Conservation (phyloP, 2,113 vertebrate genomes). For the Arvicanthis niloticus region DNA sequence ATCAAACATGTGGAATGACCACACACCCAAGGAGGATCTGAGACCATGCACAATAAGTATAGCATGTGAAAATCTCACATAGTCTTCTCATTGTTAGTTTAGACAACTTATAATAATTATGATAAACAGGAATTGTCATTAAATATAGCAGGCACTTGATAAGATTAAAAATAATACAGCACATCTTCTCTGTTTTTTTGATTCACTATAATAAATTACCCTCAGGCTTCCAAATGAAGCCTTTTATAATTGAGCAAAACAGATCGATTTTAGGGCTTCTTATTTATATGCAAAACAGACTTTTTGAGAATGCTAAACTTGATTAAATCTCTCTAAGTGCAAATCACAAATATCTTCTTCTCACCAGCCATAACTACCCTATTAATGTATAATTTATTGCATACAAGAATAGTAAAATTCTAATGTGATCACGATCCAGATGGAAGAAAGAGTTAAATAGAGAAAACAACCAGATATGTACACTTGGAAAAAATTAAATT, state of each 20-base stretch:
- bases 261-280: conserved; percentile 86
- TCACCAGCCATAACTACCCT: conserved; percentile 80
- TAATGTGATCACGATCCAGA: conserved; percentile 79
- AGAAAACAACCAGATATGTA: conserved; percentile 55
- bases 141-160: conserved; percentile 86
- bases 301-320: conserved; percentile 85
- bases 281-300: conserved; percentile 87
- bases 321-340: conserved; percentile 86
- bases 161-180: conserved; percentile 86
- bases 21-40: neutral
- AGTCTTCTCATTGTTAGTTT: conserved; percentile 84
- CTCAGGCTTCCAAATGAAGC: conserved; percentile 82
- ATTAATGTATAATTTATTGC: conserved; percentile 87
- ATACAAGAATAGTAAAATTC: conserved; percentile 79
- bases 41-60: conserved; percentile 53
- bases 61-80: conserved; percentile 65
- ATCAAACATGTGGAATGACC: neutral
- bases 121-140: conserved; percentile 88
- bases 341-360: conserved; percentile 85
- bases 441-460: conserved; percentile 82
- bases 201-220: conserved; percentile 87
- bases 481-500: conserved; percentile 60
- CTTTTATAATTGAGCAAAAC: conserved; percentile 88
- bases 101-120: conserved; percentile 88
- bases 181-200: conserved; percentile 82